Evolutionary conservation across 2,797 vertebrate species (phyloP).

Genomic region (Falco berigora): DNA sequence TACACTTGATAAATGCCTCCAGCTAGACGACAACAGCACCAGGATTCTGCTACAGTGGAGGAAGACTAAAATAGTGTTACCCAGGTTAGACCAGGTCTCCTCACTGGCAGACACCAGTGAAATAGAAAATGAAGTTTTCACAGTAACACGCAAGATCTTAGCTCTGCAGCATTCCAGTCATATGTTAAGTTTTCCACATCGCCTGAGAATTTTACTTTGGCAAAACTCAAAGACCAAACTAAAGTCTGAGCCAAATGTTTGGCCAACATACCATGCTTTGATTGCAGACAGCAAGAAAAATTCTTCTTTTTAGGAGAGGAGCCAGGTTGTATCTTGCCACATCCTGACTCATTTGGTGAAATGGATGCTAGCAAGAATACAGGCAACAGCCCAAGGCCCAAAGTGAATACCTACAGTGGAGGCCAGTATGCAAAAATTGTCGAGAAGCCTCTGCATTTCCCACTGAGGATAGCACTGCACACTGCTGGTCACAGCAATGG

Average conservation of each 20-base stretch:
- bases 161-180: background rate
- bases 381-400: background rate
- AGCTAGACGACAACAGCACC: background rate
- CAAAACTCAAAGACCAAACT: background rate
- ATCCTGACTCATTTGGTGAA: background rate
- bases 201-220: background rate
- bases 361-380: background rate
- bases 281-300: background rate
- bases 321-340: background rate
- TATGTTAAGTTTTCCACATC: background rate
- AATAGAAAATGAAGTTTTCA: background rate
- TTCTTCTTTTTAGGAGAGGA: background rate
- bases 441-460: background rate
- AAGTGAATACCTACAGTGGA: background rate
- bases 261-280: background rate
- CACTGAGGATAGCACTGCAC: background rate
- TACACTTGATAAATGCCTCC: background rate
- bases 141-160: background rate
- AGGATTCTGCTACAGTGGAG: background rate
- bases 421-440: background rate
- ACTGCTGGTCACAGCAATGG: background rate
- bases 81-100: background rate
- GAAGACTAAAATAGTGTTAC: background rate
- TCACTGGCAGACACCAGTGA: background rate
- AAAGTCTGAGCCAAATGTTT: background rate